Conservation (phyloP, 2,797 vertebrate genomes). For the Helostoma temminkii region DNA sequence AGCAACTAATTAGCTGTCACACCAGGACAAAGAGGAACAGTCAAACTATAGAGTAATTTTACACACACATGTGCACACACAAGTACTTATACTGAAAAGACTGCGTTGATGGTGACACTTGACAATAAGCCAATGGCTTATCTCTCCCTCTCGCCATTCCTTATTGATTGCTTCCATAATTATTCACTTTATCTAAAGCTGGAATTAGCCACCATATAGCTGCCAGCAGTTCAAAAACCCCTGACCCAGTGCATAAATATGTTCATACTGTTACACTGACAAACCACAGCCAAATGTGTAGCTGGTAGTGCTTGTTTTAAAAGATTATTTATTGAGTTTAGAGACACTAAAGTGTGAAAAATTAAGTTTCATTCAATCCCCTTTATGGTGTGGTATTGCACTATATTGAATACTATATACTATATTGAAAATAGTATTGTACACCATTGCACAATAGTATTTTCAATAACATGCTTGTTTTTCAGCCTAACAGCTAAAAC, state of each 20-base stretch:
- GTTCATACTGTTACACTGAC: slow-evolving; percentile 15
- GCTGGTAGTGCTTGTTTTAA: background rate
- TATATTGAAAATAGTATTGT: too few species aligned
- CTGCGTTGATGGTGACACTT: slow-evolving; percentile 78
- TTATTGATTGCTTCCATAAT: slow-evolving; percentile 81
- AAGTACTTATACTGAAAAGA: slow-evolving; percentile 55
- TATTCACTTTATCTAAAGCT: slow-evolving; percentile 80
- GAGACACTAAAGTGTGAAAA: background rate
- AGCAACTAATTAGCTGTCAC: slow-evolving; percentile 81
- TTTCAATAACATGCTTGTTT: background rate
- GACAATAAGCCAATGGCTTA: slow-evolving; percentile 83
- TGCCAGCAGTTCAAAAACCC: slow-evolving; percentile 43
- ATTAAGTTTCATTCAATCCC: background rate
- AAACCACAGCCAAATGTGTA: slow-evolving; percentile 11
- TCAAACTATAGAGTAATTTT: slow-evolving; percentile 70
- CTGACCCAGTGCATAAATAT: slow-evolving; percentile 30
- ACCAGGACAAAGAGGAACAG: slow-evolving; percentile 64
- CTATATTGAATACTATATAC: too few species aligned
- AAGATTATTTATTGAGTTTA: background rate
- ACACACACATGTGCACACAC: slow-evolving; percentile 40
- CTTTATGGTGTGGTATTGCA: background rate
- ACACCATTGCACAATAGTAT: background rate
- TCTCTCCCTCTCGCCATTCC: slow-evolving; percentile 64
- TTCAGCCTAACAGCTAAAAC: background rate
- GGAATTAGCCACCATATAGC: slow-evolving; percentile 63